phyloP scores from a whole-genome alignment of 2,797 vertebrate species.

The Gymnoscopelus braueri region DNA sequence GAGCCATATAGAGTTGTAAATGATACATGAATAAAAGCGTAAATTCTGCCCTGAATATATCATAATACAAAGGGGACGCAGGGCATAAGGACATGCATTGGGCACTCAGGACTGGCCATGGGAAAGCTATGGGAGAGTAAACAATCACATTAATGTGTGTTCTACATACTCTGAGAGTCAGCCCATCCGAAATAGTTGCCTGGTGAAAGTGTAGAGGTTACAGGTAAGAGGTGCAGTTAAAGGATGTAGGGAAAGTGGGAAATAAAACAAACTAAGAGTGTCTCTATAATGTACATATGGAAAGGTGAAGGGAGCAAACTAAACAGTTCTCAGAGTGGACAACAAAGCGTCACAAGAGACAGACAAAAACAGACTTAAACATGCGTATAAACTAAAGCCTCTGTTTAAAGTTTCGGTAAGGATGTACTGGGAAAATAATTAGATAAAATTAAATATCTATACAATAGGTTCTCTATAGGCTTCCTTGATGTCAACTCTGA shows the following conservation, averaged over 20 bases:
- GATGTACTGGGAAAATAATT: no score
- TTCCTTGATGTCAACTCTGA: slow-evolving; percentile 31
- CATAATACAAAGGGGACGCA: slow-evolving; percentile 7
- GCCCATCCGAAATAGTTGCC: slow-evolving; percentile 99
- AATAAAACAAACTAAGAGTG: slow-evolving; percentile 25
- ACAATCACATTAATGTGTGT: slow-evolving; percentile 45
- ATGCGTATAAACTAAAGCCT: slow-evolving; percentile 5
- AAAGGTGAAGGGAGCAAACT: slow-evolving; percentile 7
- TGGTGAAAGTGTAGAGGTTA: slow-evolving; percentile 87
- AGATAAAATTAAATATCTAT: no score
- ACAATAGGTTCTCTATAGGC: background rate
- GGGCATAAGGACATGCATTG: slow-evolving; percentile 75
- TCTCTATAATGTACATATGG: slow-evolving; percentile 15
- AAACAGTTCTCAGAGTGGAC: slow-evolving; percentile 23
- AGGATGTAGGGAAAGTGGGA: slow-evolving; percentile 25
- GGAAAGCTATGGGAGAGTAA: slow-evolving; percentile 49
- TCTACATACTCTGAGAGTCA: slow-evolving; percentile 95
- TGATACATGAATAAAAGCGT: slow-evolving; percentile 71
- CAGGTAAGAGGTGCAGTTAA: slow-evolving; percentile 75
- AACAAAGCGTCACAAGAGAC: slow-evolving; percentile 12
- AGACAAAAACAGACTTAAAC: slow-evolving; percentile 3
- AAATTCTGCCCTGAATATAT: slow-evolving; percentile 10
- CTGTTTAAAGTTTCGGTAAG: no score
- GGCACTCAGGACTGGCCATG: slow-evolving; percentile 71
- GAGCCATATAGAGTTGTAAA: slow-evolving; percentile 21